Conservation (phyloP, 2,797 vertebrate genomes). For the Fistularia tabacaria region DNA sequence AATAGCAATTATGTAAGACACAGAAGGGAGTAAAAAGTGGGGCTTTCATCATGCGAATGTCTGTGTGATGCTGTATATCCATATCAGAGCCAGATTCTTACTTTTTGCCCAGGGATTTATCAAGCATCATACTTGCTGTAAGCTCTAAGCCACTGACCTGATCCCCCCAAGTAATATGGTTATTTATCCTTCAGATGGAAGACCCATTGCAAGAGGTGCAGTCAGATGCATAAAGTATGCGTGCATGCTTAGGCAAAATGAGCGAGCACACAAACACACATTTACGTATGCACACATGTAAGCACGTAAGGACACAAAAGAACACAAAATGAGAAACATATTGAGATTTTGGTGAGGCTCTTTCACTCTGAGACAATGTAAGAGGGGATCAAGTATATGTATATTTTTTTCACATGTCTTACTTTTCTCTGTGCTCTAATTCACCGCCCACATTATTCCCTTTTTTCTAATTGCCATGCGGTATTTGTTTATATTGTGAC, state of each 20-base stretch:
- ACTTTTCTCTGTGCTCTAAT: constrained; percentile 28
- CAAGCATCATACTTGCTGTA: constrained; percentile 49
- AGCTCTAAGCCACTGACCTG: constrained; percentile 42
- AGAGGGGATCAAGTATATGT: constrained; percentile 49
- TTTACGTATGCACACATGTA: background rate
- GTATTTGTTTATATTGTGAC: too few species aligned
- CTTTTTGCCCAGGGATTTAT: constrained; percentile 52
- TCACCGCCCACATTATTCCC: too few species aligned
- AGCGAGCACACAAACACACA: constrained; percentile 5
- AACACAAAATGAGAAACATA: constrained; percentile 64
- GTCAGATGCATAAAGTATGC: constrained; percentile 27
- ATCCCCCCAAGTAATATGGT: constrained; percentile 57
- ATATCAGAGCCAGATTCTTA: constrained; percentile 25
- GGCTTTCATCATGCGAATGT: constrained; percentile 23
- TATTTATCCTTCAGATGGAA: constrained; percentile 56
- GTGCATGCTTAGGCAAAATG: constrained; percentile 15
- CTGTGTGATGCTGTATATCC: constrained; percentile 22
- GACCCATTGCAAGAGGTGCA: constrained; percentile 30
- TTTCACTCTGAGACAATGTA: constrained; percentile 36
- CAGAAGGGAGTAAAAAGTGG: constrained; percentile 20
- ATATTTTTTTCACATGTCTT: constrained; percentile 18
- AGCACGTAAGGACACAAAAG: constrained; percentile 6
- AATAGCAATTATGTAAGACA: background rate
- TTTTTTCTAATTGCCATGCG: too few species aligned
- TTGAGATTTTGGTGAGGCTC: constrained; percentile 46